These are phyloP conservation scores for Leiothrix lutea DNA, from an alignment of 2,113 vertebrate genomes.

Conservation along the genomic window DNA sequence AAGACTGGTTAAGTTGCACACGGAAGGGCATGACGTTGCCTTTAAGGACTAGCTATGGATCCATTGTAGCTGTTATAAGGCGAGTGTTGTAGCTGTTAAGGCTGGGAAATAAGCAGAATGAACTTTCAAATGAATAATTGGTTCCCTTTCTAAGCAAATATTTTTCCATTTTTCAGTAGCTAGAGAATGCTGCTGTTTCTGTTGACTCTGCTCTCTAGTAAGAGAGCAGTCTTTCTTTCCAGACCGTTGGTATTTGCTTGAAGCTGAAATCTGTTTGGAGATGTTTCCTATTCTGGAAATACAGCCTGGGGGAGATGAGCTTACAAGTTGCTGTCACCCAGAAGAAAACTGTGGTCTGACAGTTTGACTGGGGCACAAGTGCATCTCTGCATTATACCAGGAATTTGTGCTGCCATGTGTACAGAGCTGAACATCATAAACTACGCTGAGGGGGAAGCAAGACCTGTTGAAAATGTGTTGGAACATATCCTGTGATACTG, in stretches of 20 bases:
- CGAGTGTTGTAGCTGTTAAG: rapidly evolving
- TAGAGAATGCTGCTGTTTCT: background rate
- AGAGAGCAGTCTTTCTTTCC: background rate
- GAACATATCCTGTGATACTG: background rate
- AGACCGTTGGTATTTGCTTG: background rate
- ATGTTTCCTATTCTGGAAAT: background rate
- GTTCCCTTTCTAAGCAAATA: background rate
- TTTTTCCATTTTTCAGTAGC: background rate
- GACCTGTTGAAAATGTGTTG: background rate
- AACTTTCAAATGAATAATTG: background rate
- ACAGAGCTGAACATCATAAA: background rate
- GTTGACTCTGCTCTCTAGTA: background rate
- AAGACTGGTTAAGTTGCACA: too few relatives aligned
- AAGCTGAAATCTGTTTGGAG: background rate
- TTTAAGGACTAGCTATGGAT: background rate
- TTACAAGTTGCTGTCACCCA: background rate
- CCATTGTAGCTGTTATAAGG: background rate
- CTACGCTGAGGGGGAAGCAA: background rate
- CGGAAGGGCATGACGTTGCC: background rate
- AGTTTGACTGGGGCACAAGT: background rate
- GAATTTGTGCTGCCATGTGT: background rate
- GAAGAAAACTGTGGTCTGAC: background rate
- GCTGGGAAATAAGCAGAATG: background rate
- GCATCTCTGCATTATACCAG: background rate
- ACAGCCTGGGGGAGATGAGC: background rate